Base-by-base conservation (phyloP, 2,797 vertebrate species). In the Botia kubotai region DNA sequence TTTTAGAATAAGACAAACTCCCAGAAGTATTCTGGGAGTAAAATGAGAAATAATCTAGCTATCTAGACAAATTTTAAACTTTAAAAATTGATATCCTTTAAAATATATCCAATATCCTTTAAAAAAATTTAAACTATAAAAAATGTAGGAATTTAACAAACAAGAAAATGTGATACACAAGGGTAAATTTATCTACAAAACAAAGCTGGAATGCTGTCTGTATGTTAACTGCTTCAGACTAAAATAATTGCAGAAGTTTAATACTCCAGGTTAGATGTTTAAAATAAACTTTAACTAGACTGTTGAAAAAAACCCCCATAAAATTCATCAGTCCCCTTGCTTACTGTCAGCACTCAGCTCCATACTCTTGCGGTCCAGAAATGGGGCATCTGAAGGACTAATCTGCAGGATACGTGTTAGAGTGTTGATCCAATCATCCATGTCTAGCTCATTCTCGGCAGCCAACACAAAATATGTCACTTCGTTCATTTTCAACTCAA, bases 401-500 rank as follows among this genome's bases (percentile, higher is more conserved):
- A 99, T 99, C 91, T 98, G 98, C 79, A 99, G 90, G 90, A 98
- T 98, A 85, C 96, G 96, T 84, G 95, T 98, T 87, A 99, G 93
- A n/a, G 96, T 99, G 87, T 91, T 94, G 86, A 99, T 99, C 98
- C 98, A 99, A 17, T 99, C 98, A 66, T 99, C 98, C 98, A 99
- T 98, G 91, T 99, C 98, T 76, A 96, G 95, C 88, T 99, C 98
- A 0, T 94, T 98, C 92, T 99, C 98, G 26, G 98, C 97, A 60
- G 98, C 97, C 94, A 99, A 95, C 89, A 99, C 98, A 29, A 99
- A 99, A 92, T 99, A 99, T 6, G 98, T 99, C 87, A 99, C 95
- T 85, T 98, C 97, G 80, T 98, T 97, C 98, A 99, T 98, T 94
- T 99, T 99, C 92, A 99, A 88, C 88, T 99, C 98, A 87, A 99